These are phyloP conservation scores for Esox niger DNA, from an alignment of 2,113 vertebrate species.

Conservation along the genomic window DNA sequence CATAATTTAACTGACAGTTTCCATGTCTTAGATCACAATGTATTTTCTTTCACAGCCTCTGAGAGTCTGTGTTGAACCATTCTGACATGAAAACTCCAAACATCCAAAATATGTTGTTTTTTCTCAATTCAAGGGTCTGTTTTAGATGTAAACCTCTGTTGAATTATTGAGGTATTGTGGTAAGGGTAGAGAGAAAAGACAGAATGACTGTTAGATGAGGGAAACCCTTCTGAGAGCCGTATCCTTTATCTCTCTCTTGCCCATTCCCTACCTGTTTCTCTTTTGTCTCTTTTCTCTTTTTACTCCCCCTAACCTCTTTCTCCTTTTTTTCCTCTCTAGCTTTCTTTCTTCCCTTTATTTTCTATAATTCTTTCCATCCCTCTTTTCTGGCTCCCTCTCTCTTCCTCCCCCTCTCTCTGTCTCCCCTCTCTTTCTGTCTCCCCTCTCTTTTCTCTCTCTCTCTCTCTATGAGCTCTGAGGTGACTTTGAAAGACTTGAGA, in stretches of 20 bases:
- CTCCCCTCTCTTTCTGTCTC: conserved; percentile 6
- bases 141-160: conserved; percentile 42
- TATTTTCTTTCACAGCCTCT: conserved; percentile 43
- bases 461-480: conserved; percentile 11
- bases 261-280: conserved; percentile 6
- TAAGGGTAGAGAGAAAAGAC: conserved; percentile 18
- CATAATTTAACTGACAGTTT: conserved; percentile 70
- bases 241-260: conserved; percentile 1
- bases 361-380: conserved; percentile 10
- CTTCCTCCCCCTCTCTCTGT: conserved; percentile 11
- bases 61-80: conserved; percentile 33
- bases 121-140: conserved; percentile 19
- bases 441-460: conserved; percentile 1
- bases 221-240: conserved; percentile 5
- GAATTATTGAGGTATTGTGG: conserved; percentile 38
- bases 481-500: conserved; percentile 28
- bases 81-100: conserved; percentile 43
- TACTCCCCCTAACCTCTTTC: conserved; percentile 3
- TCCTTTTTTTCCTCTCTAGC: conserved; percentile 3
- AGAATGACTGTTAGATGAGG: conserved; percentile 7
- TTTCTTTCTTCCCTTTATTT: conserved; percentile 1
- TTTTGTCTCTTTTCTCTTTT: conserved; percentile 12
- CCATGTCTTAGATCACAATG: conserved; percentile 55
- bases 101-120: conserved; percentile 29
- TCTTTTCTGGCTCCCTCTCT: conserved; percentile 4